Base-by-base conservation (phyloP, 53 echinoderm and acorn worm genomes). In the Holothuria scabra region DNA sequence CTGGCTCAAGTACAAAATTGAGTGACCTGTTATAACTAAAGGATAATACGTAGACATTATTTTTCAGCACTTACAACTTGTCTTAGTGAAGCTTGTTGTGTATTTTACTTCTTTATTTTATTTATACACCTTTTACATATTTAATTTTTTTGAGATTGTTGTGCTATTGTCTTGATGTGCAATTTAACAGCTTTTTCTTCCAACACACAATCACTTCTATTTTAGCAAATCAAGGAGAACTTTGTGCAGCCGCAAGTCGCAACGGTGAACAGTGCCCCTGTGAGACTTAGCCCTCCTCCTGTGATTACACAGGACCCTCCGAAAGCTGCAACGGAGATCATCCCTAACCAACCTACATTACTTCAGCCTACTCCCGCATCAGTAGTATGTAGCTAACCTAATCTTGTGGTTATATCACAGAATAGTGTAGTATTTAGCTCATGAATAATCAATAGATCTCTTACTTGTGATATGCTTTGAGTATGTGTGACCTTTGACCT, bases 381-480 rank as follows among this genome's bases (percentile, higher is more conserved):
- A 72, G 72, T 72, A 72, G 72, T 72, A 72, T 72, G 72, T 72
- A 72, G 72, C 24, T 48, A 34, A 72, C 72, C 28, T 44, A 46
- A 72, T 38, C 46, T 29, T 65, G 65, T 65, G 65, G 12, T 65
- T 29, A 65, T 65, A 23, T 65, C 31, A 65, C 28, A 28, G 31
- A 28, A 16, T 52, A 52, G 52, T 52, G 14, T 52, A 52, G 52
- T 16, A 52, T 52, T 52, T 3, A 52, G 18, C 18, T 52, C 52
- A 52, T 18, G 18, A 52, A 52, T 52, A 52, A 16, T 52, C 52
- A 52, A 16, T 41, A 3, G 16, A 52, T 18, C 1, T 52, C 18
- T 52, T 16, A 16, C 18, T 1, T 52, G 18, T 12, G 11, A 18
- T 52, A 48, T 48, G 48, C 10, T 48, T 14, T 52, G 52, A 14